Evolutionary conservation across 2,888 invertebrate species (phyloP).

Genomic region (Dasypogon diadema): DNA sequence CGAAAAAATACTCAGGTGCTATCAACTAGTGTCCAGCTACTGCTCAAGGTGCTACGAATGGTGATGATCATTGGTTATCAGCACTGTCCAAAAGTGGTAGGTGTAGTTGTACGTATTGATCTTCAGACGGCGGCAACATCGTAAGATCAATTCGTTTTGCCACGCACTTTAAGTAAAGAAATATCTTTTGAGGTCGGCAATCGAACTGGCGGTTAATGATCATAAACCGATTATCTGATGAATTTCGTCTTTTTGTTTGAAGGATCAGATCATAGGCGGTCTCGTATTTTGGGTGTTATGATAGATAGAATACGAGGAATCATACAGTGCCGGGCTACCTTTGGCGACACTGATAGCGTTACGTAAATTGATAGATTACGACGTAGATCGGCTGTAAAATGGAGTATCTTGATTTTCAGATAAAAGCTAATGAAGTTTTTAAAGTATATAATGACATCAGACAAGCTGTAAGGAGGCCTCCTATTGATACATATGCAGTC

Average conservation of each 20-base stretch:
- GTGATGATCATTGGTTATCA: slow-evolving; percentile 30
- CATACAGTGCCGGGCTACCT: background rate
- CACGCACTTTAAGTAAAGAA: slow-evolving; percentile 20
- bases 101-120: slow-evolving; percentile 14
- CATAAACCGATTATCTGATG: slow-evolving; percentile 8
- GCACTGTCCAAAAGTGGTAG: slow-evolving; percentile 3
- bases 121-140: background rate
- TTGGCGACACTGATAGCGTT: no score
- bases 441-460: no score
- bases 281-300: slow-evolving; percentile 4
- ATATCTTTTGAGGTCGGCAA: slow-evolving; percentile 1
- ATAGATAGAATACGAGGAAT: background rate
- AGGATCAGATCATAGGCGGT: slow-evolving; percentile 18
- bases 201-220: slow-evolving; percentile 21
- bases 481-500: no score
- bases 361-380: no score
- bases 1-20: slow-evolving; percentile 70
- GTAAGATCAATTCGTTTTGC: slow-evolving; percentile 14
- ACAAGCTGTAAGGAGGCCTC: no score
- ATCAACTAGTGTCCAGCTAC: slow-evolving; percentile 68
- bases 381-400: no score
- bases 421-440: no score
- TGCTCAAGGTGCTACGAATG: slow-evolving; percentile 42
- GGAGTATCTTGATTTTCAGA: no score
- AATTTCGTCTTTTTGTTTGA: background rate